phyloP scores from a whole-genome alignment of 2,797 vertebrate species.

The Cossypha dichroa region DNA sequence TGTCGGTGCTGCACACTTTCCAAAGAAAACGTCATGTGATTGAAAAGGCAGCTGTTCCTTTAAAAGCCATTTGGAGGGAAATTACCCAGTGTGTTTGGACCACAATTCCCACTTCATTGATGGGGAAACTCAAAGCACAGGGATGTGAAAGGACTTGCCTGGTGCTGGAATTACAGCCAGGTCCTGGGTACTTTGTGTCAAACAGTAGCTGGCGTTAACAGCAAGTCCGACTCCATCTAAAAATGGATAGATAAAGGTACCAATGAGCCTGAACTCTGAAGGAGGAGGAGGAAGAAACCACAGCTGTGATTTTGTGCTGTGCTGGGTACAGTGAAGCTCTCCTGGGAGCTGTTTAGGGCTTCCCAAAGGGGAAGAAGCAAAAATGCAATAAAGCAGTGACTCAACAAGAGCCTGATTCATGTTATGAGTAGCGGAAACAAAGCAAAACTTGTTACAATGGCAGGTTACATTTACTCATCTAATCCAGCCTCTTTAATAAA shows the following conservation, averaged over 20 bases:
- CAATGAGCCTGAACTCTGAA: neutral
- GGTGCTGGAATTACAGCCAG: neutral
- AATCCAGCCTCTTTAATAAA: neutral
- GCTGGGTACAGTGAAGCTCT: neutral
- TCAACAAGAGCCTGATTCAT: neutral
- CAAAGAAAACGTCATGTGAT: neutral
- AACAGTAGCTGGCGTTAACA: neutral
- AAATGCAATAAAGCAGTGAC: neutral
- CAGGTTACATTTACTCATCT: neutral
- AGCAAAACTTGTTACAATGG: neutral
- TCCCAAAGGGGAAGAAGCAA: neutral
- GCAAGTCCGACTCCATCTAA: neutral
- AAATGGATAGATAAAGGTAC: neutral
- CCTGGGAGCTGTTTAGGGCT: neutral
- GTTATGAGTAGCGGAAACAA: neutral
- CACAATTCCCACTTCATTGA: neutral
- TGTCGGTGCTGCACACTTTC: neutral
- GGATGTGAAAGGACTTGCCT: neutral
- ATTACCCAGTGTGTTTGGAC: neutral
- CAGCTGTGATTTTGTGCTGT: neutral
- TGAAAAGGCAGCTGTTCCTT: conserved; percentile 3
- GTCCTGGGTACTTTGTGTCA: neutral
- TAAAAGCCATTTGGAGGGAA: neutral
- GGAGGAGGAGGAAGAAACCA: neutral
- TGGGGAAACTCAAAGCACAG: neutral